Percentiles rank a stretch among this genome's conserved stretches.
phyloP scores from a whole-genome alignment of 2,888 invertebrate genomes.

The Melanotus villosus region DNA sequence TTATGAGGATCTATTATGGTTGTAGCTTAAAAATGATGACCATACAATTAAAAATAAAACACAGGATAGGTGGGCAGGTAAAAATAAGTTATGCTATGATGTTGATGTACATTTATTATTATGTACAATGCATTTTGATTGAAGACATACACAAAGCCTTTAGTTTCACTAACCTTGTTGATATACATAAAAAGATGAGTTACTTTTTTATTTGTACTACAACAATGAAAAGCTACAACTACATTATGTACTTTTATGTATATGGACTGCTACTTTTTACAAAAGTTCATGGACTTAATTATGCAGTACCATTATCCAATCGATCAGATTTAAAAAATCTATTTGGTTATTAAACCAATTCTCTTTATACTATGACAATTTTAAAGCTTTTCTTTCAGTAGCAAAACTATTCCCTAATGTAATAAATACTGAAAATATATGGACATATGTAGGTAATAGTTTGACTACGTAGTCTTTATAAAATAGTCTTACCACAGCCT shows the following conservation, averaged over 20 bases:
- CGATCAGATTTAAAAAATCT: no score
- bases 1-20: no score
- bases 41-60: no score
- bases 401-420: constrained; percentile 28
- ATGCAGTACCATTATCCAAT: no score
- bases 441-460: not conserved
- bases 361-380: not conserved
- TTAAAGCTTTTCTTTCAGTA: constrained; percentile 17
- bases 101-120: constrained; percentile 54
- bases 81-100: no score
- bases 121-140: constrained; percentile 45
- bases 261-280: constrained; percentile 37
- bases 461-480: constrained; percentile 24
- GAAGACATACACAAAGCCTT: constrained; percentile 40
- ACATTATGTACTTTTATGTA: constrained; percentile 31
- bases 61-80: no score
- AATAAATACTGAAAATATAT: constrained; percentile 19
- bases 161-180: constrained; percentile 46
- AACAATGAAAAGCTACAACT: constrained; percentile 44
- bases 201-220: constrained; percentile 42
- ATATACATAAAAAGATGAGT: constrained; percentile 42
- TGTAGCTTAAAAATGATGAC: no score
- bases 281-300: constrained; percentile 8
- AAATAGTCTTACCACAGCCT: constrained; percentile 10
- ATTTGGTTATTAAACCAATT: no score